Conservation (phyloP, 2,797 vertebrate genomes). For the Gymnopithys bicolor region DNA sequence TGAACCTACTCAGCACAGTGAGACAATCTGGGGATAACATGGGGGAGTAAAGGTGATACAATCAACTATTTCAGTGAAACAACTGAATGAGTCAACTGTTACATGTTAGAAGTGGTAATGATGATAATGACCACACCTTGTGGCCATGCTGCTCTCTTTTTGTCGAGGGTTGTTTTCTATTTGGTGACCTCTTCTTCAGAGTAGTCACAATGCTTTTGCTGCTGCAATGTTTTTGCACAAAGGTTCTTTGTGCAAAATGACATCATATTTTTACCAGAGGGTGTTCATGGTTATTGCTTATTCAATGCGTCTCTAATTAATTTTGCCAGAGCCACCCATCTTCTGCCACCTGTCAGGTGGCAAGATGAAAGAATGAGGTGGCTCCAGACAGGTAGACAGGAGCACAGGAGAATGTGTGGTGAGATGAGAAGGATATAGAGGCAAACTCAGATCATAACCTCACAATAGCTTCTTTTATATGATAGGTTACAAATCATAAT, state of each 20-base stretch:
- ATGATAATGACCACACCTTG: not conserved
- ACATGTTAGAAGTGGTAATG: not conserved
- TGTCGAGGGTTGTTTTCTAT: not conserved
- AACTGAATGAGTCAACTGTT: not conserved
- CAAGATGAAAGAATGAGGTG: not conserved
- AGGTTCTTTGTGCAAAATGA: not conserved
- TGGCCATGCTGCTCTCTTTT: not conserved
- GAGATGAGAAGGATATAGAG: not conserved
- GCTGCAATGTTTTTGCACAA: not conserved
- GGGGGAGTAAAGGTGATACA: not conserved
- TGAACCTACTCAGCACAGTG: not conserved
- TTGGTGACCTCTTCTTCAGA: not conserved
- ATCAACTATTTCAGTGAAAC: not conserved
- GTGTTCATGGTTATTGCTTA: not conserved
- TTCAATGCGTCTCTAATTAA: not conserved
- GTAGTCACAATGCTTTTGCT: not conserved
- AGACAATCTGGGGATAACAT: not conserved
- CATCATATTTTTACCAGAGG: not conserved
- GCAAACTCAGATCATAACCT: not conserved
- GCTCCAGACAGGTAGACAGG: not conserved
- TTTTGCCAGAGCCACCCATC: conserved; percentile 32
- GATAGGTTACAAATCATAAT: not conserved
- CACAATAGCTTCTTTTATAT: conserved; percentile 34
- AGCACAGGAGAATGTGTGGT: not conserved
- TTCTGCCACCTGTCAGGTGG: not conserved